Evolutionary conservation across 2,888 invertebrate species (phyloP).

Genomic region (Mesorhabditis spiculigera): DNA sequence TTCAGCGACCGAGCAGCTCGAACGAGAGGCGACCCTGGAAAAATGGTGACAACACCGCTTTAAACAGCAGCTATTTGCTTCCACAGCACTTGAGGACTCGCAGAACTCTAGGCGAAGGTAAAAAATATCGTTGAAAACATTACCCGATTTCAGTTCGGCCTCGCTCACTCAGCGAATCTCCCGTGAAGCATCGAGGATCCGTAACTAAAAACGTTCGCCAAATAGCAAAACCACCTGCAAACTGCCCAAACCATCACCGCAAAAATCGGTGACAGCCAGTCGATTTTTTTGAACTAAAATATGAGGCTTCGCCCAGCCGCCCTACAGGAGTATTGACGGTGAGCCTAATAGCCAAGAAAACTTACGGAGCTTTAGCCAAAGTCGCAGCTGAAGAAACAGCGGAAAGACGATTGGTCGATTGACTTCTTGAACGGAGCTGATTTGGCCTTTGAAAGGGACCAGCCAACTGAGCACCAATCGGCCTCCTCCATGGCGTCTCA

Average conservation of each 20-base stretch:
- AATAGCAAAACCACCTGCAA: background rate
- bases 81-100: background rate
- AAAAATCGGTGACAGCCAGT: too few species aligned
- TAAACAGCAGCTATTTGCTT: background rate
- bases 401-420: background rate
- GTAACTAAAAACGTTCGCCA: background rate
- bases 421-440: background rate
- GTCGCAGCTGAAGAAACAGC: constrained; percentile 1
- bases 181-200: background rate
- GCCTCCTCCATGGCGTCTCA: too few species aligned
- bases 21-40: background rate
- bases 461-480: too few species aligned
- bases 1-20: background rate
- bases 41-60: background rate
- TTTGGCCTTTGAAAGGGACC: too few species aligned
- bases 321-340: too few species aligned
- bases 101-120: background rate
- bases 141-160: background rate
- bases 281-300: too few species aligned
- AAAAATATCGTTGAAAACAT: background rate
- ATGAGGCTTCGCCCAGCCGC: too few species aligned
- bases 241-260: background rate
- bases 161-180: background rate
- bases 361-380: background rate
- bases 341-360: background rate